Percentiles rank a stretch among this genome's conserved stretches.
Evolutionary conservation across 2,113 vertebrate species (phyloP).

Genomic region (Leucoraja erinaceus): DNA sequence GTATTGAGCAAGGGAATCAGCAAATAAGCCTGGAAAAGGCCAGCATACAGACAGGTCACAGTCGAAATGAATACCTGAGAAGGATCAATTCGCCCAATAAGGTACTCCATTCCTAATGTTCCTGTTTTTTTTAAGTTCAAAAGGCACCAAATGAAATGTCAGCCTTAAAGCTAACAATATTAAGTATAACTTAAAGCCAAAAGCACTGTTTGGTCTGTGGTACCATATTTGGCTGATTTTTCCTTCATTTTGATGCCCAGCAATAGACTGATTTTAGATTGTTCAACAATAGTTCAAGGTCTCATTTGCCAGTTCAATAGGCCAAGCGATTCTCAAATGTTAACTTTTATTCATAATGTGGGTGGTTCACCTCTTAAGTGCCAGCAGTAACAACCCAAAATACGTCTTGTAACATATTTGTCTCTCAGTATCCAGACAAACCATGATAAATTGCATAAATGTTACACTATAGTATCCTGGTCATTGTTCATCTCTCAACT

Average conservation of each 20-base stretch:
- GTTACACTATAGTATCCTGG: not conserved
- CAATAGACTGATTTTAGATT: not conserved
- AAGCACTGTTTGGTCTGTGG: not conserved
- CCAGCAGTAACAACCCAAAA: not conserved
- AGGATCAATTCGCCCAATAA: not conserved
- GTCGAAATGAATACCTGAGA: not conserved
- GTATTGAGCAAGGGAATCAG: not conserved
- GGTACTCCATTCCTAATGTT: not conserved
- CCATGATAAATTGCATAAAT: not conserved
- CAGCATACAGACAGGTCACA: not conserved
- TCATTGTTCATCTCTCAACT: too few relatives aligned
- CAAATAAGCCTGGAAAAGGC: not conserved
- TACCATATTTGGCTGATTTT: not conserved
- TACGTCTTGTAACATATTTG: not conserved
- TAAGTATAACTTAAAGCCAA: not conserved
- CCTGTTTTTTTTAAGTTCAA: not conserved
- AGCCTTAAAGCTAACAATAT: not conserved
- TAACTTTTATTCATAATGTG: not conserved
- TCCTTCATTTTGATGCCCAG: not conserved
- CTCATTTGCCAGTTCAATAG: not conserved
- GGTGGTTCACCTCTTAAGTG: not conserved
- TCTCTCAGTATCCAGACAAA: not conserved
- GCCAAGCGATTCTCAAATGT: not conserved
- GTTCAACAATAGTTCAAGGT: not conserved
- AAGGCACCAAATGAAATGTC: not conserved